Conservation (phyloP, 2,113 vertebrate species). For the Eira barbara region DNA sequence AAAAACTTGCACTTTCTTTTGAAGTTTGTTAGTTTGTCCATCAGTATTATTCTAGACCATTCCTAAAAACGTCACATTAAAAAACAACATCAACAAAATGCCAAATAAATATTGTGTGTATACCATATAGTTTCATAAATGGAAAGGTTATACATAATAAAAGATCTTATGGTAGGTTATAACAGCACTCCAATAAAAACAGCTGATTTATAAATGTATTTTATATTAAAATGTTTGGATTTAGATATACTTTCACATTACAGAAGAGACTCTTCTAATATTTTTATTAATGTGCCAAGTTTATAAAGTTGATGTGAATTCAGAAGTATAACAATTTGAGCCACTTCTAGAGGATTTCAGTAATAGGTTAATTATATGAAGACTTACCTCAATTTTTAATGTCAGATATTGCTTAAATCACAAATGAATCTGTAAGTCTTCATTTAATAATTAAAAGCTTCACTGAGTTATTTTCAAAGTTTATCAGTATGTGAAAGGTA, state of each 20-base stretch:
- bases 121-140: background rate
- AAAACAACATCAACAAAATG: background rate
- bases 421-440: background rate
- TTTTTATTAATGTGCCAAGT: background rate
- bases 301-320: background rate
- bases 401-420: background rate
- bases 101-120: background rate
- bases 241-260: slow-evolving; percentile 7
- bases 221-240: background rate
- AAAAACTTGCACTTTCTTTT: background rate
- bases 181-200: background rate
- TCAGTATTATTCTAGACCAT: background rate
- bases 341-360: background rate
- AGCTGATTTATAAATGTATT: background rate
- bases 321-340: background rate
- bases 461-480: background rate
- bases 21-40: background rate
- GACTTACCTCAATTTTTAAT: background rate
- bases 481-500: background rate
- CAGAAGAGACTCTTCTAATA: background rate
- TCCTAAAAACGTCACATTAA: background rate
- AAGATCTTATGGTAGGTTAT: background rate
- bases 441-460: background rate
- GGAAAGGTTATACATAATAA: background rate
- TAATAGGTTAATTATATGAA: background rate